phyloP scores from a whole-genome alignment of 2,888 invertebrate genomes.

The Scotopteryx bipunctaria region DNA sequence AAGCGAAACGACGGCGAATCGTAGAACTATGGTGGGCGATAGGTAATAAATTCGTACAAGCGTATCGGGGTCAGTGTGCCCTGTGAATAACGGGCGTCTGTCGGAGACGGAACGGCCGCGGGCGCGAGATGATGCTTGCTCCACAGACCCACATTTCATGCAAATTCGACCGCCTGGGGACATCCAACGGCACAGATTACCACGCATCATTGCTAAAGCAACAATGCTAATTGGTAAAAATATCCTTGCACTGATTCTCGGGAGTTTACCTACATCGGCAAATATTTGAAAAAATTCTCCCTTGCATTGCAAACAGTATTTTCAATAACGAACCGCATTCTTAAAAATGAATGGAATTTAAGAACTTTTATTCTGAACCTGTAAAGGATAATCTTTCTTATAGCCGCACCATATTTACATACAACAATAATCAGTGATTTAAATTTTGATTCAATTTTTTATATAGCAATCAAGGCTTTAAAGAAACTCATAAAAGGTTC shows the following conservation, averaged over 20 bases:
- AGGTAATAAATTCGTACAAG: slow-evolving; percentile 53
- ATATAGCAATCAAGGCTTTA: background rate
- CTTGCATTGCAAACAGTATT: background rate
- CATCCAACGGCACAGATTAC: slow-evolving; percentile 44
- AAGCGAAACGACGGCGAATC: slow-evolving; percentile 36
- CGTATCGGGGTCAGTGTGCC: slow-evolving; percentile 74
- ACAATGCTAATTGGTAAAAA: slow-evolving; percentile 56
- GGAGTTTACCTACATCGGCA: background rate
- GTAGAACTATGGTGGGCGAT: slow-evolving; percentile 44
- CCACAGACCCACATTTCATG: slow-evolving; percentile 61
- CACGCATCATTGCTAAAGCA: slow-evolving; percentile 47
- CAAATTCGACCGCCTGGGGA: slow-evolving; percentile 53
- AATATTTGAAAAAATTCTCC: slow-evolving; percentile 13
- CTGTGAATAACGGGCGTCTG: slow-evolving; percentile 65
- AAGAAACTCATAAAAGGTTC: slow-evolving; percentile 16
- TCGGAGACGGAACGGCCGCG: slow-evolving; percentile 51
- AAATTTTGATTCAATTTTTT: too few species aligned
- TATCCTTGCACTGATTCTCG: slow-evolving; percentile 28
- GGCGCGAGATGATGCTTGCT: slow-evolving; percentile 42
- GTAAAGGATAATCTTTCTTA: too few species aligned
- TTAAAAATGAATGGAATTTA: too few species aligned
- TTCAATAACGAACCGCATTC: too few species aligned
- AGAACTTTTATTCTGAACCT: too few species aligned
- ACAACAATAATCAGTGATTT: too few species aligned
- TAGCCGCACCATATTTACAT: too few species aligned